Evolutionary conservation across 1,140 invertebrate species (phyloP).

Genomic region (Brachionus manjavacas): DNA sequence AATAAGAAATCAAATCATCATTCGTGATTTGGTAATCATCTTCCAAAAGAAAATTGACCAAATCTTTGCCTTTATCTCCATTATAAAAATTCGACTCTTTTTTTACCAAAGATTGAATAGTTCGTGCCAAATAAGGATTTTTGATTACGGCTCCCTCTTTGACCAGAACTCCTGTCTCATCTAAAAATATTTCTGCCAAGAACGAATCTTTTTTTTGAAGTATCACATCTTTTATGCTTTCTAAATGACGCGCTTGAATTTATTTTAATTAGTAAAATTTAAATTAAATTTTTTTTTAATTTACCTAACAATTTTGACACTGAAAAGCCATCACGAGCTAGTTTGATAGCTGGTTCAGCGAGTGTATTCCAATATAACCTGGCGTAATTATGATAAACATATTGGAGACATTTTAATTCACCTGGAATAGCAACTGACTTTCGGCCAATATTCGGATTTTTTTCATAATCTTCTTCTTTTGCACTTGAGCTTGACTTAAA

Average conservation of each 20-base stretch:
- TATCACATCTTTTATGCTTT: not conserved
- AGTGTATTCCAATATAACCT: constrained; percentile 35
- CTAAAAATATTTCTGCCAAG: constrained; percentile 38
- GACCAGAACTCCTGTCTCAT: constrained; percentile 33
- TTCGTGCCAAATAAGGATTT: constrained; percentile 41
- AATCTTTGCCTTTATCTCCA: not conserved
- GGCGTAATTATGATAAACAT: constrained; percentile 22
- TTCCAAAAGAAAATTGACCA: not conserved
- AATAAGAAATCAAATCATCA: not conserved
- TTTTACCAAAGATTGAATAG: constrained; percentile 19
- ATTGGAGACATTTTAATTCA: constrained; percentile 33
- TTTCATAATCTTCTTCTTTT: not conserved
- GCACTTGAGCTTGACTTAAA: constrained; percentile 9
- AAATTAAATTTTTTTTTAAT: not conserved
- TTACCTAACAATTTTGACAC: not conserved
- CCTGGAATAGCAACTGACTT: constrained; percentile 29
- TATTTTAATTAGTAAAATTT: not conserved
- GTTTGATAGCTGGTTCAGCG: constrained; percentile 25
- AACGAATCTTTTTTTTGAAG: not conserved
- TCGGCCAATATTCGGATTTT: not conserved
- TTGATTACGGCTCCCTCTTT: constrained; percentile 43
- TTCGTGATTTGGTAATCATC: not conserved
- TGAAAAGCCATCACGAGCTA: not conserved
- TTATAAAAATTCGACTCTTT: constrained; percentile 32
- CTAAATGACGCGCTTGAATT: constrained; percentile 14